Conservation (phyloP, 2,797 vertebrate genomes). For the Aldrovandia affinis region DNA sequence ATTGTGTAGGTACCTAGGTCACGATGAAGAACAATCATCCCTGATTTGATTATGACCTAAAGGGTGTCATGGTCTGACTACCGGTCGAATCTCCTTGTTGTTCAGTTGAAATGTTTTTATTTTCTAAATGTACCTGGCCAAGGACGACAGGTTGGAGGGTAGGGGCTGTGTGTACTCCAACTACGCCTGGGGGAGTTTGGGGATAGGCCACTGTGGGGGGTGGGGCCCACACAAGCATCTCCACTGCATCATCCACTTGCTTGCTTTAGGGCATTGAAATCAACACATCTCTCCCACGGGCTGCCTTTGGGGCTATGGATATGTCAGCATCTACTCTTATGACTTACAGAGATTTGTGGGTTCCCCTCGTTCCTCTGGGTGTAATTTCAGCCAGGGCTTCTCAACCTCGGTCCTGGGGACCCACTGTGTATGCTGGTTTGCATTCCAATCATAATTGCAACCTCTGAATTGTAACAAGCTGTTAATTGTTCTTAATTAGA, state of each 20-base stretch:
- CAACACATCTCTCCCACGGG: background rate
- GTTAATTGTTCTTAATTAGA: too few relatives aligned
- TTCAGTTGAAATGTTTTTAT: background rate
- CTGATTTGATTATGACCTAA: too few relatives aligned
- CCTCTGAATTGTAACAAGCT: too few relatives aligned
- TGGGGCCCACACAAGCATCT: slow-evolving; percentile 38
- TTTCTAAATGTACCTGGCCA: slow-evolving; percentile 7
- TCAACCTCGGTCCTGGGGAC: too few relatives aligned
- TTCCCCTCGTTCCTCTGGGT: slow-evolving; percentile 21
- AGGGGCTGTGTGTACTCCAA: too few relatives aligned
- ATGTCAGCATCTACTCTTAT: background rate
- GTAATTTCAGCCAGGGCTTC: too few relatives aligned
- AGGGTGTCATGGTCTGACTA: too few relatives aligned
- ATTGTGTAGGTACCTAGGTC: background rate
- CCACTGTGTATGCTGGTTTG: too few relatives aligned
- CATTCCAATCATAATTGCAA: too few relatives aligned
- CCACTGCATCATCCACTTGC: background rate
- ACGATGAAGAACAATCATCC: background rate
- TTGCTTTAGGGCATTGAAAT: background rate
- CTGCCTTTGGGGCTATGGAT: background rate
- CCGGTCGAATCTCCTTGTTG: too few relatives aligned
- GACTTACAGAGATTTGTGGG: background rate
- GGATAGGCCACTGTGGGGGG: slow-evolving; percentile 19
- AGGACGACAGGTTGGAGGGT: background rate
- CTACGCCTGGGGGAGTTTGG: background rate